Conservation (phyloP, 2,113 vertebrate genomes). For the Hydropotes inermis region DNA sequence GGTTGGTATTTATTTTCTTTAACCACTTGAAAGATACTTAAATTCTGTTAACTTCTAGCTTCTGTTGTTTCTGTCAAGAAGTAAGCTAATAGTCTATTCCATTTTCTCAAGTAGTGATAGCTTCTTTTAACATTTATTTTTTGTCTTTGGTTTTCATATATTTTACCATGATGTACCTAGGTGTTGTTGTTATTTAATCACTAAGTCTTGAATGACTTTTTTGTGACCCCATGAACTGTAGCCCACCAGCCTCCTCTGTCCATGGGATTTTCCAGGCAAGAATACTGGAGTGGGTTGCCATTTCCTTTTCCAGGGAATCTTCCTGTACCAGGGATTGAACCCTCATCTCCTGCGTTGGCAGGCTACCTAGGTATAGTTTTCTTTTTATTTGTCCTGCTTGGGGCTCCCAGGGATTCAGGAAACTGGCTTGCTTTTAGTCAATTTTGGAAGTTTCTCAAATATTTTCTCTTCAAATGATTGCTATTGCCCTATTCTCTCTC, state of each 20-base stretch:
- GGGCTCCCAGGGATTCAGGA: not conserved
- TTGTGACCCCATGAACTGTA: not conserved
- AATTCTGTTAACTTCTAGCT: not conserved
- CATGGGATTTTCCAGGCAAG: not conserved
- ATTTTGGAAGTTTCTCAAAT: not conserved
- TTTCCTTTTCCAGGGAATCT: not conserved
- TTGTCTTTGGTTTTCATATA: not conserved
- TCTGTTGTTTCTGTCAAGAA: not conserved
- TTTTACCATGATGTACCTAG: not conserved
- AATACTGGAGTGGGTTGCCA: not conserved
- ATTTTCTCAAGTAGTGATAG: not conserved
- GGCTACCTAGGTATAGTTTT: not conserved
- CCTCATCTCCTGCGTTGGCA: not conserved
- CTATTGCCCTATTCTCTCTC: not conserved
- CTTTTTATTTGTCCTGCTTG: not conserved
- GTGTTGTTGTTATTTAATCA: not conserved
- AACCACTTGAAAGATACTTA: not conserved
- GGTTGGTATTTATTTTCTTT: not conserved
- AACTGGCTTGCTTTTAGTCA: not conserved
- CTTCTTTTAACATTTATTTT: not conserved
- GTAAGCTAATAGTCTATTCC: not conserved
- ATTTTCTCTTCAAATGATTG: not conserved
- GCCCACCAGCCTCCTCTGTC: not conserved
- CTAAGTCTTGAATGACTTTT: not conserved
- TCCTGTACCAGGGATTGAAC: not conserved